Evolutionary conservation across 2,888 invertebrate species (phyloP).

Genomic region (Parnassius glacialis): DNA sequence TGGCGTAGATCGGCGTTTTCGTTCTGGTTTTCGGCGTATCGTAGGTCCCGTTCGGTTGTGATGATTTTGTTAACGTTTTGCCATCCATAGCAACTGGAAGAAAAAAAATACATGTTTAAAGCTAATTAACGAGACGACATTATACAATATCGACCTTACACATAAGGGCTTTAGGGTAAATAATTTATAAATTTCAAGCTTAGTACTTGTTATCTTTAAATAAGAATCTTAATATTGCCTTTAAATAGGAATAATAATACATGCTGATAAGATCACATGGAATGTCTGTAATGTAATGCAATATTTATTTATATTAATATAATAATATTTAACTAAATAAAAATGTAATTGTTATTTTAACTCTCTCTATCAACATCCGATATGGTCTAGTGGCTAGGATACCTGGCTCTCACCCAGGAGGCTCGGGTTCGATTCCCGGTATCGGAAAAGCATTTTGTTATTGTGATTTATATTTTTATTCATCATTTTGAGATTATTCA

Average conservation of each 20-base stretch:
- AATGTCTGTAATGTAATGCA: too few relatives aligned
- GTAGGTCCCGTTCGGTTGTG: constrained; percentile 51
- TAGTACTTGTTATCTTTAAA: too few relatives aligned
- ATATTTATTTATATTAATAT: too few relatives aligned
- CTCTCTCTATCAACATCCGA: constrained; percentile 60
- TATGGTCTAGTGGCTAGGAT: constrained; percentile 78
- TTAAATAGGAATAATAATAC: too few relatives aligned
- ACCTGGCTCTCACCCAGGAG: constrained; percentile 86
- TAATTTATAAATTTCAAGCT: too few relatives aligned
- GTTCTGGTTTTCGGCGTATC: constrained; percentile 50
- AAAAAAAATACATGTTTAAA: constrained; percentile 23
- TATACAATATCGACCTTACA: too few relatives aligned
- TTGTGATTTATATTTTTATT: constrained; percentile 35
- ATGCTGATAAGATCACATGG: too few relatives aligned
- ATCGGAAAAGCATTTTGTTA: constrained; percentile 62
- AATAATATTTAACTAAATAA: background rate
- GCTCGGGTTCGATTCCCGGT: constrained; percentile 85
- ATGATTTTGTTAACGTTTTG: constrained; percentile 57
- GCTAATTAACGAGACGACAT: too few relatives aligned
- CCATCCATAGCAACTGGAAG: constrained; percentile 71
- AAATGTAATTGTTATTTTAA: background rate
- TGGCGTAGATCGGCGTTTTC: constrained; percentile 63
- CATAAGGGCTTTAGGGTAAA: too few relatives aligned
- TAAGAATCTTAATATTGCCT: too few relatives aligned
- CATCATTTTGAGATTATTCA: constrained; percentile 18